Evolutionary conservation across 2,888 invertebrate species (phyloP), one percentile per base, ranked within the genome.

Genomic region (Halictus quadricinctus): DNA sequence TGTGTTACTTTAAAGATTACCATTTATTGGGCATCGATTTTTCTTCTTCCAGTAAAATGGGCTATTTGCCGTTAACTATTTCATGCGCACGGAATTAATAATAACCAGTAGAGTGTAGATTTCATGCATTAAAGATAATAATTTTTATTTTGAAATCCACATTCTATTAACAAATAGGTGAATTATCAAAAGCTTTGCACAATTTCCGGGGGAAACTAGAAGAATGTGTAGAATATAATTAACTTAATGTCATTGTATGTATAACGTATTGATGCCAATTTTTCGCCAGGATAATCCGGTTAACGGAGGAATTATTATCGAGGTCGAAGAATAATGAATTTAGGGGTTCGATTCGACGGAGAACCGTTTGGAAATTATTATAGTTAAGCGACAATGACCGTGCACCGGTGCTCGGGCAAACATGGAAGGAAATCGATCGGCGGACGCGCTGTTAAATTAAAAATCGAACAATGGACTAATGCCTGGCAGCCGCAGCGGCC

Each of bases 381-480:
- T 29, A 72, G 50, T 78, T 29, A 76, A 72, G 73, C 81, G 76
- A 43, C 66, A 43, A 8, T 7, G n/a, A 41, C 25, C 25, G 50
- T 36, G 73, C 25, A 25, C 25, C 58, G 58, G 58, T 41, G 50
- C 29, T 8, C 10, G 10, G 50, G 50, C 69, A 41, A 72, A 66
- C 76, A 66, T 72, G 46, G 76, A 78, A 74, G 78, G 72, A 80
- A 87, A 88, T 84, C 89, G 88, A 88, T 88, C 80, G 83, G 78
- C 41, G 76, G 50, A 46, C 50, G 70, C n/a, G 76, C 73, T 48
- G 81, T 82, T 76, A 85, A 90, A 89, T 91, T 88, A 91, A 91
- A 91, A 92, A 89, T 89, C 89, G 85, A 89, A 89, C 82, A 88
- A 84, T 80, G 85, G 83, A 72, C 88, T 87, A 85, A 88, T 82